These are phyloP conservation scores for Lophotriccus pileatus DNA, from an alignment of 2,797 vertebrate species.

Conservation along the genomic window DNA sequence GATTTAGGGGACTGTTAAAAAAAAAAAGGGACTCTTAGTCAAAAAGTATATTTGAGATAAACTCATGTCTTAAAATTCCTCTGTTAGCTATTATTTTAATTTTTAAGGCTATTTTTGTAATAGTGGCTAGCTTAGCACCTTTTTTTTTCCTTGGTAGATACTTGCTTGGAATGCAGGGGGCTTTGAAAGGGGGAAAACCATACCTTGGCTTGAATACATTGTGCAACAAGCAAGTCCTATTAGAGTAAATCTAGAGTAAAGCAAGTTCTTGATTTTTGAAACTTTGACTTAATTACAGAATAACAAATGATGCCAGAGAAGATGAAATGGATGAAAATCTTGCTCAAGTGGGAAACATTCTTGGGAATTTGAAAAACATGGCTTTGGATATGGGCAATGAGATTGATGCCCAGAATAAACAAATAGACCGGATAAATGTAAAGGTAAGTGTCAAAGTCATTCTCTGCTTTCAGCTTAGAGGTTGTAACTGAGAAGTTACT, in stretches of 20 bases:
- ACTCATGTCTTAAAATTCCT: neutral
- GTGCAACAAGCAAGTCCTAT: neutral
- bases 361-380: slow-evolving; percentile 92
- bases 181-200: neutral
- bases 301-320: slow-evolving; percentile 94
- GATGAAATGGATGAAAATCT: slow-evolving; percentile 99
- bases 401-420: slow-evolving; percentile 91
- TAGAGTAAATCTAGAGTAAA: neutral
- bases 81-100: neutral
- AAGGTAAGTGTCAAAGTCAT: slow-evolving; percentile 79
- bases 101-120: neutral
- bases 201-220: neutral
- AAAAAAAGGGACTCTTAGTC: neutral
- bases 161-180: neutral
- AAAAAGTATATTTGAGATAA: neutral
- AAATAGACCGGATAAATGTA: slow-evolving; percentile 85
- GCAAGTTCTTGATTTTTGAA: neutral
- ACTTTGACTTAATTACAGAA: slow-evolving; percentile 67
- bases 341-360: slow-evolving; percentile 86
- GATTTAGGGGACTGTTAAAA: neutral
- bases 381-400: slow-evolving; percentile 94
- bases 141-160: neutral
- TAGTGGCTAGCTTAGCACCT: neutral
- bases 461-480: neutral
- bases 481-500: neutral